Evolutionary conservation across 2,113 vertebrate genomes (phyloP).

Genomic region (Noturus placidus): DNA sequence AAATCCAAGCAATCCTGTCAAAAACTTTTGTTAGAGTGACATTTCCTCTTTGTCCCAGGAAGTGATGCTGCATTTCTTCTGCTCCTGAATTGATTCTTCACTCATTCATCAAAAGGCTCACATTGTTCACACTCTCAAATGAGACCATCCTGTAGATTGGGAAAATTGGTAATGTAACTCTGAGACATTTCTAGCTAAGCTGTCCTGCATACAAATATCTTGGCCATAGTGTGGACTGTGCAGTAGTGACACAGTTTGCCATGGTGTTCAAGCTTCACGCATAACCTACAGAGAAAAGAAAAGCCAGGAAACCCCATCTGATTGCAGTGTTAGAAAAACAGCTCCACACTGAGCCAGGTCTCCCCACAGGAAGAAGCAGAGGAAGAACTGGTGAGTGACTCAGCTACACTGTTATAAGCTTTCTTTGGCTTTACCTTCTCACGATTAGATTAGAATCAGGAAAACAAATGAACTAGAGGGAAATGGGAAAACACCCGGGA

Average conservation of each 20-base stretch:
- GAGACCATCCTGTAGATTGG: neutral
- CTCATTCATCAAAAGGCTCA: neutral
- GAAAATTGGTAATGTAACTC: neutral
- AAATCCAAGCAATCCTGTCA: neutral
- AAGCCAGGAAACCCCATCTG: slow-evolving; percentile 63
- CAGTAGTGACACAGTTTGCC: neutral
- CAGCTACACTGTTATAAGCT: neutral
- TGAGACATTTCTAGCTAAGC: neutral
- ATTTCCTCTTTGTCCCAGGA: neutral
- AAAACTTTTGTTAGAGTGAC: neutral
- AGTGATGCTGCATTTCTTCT: neutral
- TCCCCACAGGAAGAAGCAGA: slow-evolving; percentile 15
- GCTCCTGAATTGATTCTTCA: neutral
- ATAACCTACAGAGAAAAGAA: slow-evolving; percentile 32
- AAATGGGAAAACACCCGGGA: slow-evolving; percentile 2
- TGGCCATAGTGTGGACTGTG: neutral
- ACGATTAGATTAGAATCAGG: neutral
- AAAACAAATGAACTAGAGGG: slow-evolving; percentile 11
- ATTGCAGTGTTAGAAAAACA: slow-evolving; percentile 51
- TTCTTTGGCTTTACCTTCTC: neutral
- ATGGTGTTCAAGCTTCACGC: neutral
- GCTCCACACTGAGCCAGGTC: neutral
- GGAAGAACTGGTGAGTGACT: neutral
- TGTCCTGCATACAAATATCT: neutral
- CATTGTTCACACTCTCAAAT: neutral